phyloP scores from a whole-genome alignment of 35 echinoderm and acorn worm genomes.

The Heliocidaris tuberculata region DNA sequence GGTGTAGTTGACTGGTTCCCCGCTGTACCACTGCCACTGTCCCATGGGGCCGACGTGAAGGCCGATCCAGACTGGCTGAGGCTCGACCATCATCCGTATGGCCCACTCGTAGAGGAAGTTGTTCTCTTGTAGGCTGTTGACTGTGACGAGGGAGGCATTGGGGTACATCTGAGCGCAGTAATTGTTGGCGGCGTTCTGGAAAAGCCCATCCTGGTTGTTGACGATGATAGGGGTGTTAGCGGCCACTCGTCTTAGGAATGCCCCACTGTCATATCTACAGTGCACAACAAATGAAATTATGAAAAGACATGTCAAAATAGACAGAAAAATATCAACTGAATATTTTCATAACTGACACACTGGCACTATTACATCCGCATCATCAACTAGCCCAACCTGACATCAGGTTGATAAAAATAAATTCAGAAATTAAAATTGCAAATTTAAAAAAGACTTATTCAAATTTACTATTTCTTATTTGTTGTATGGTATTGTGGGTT shows the following conservation, averaged over 20 bases:
- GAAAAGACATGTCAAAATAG: no score
- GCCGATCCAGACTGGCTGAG: background rate
- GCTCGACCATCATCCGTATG: background rate
- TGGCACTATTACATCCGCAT: no score
- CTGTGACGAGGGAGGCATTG: background rate
- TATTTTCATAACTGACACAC: no score
- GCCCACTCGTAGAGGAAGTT: conserved; percentile 27
- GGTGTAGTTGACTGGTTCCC: conserved; percentile 4
- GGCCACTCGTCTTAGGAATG: background rate
- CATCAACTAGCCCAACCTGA: no score
- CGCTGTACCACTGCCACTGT: conserved; percentile 23
- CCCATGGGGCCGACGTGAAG: conserved; percentile 7
- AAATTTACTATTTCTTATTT: no score
- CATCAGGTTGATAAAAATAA: no score
- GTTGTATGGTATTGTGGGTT: no score
- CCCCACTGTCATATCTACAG: background rate
- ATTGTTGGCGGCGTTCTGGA: background rate
- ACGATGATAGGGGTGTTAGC: background rate
- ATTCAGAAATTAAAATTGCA: no score
- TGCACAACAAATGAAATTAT: no score
- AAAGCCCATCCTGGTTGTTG: background rate
- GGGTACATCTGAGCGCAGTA: background rate
- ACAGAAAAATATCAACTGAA: no score
- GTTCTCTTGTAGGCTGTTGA: background rate
- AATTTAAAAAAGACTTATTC: no score